A percentile compares a stretch with the other conserved stretches of the same genome.
These are phyloP conservation scores for Pseudanteris insignis DNA, from an alignment of 2,888 invertebrate genomes.

Conservation along the genomic window DNA sequence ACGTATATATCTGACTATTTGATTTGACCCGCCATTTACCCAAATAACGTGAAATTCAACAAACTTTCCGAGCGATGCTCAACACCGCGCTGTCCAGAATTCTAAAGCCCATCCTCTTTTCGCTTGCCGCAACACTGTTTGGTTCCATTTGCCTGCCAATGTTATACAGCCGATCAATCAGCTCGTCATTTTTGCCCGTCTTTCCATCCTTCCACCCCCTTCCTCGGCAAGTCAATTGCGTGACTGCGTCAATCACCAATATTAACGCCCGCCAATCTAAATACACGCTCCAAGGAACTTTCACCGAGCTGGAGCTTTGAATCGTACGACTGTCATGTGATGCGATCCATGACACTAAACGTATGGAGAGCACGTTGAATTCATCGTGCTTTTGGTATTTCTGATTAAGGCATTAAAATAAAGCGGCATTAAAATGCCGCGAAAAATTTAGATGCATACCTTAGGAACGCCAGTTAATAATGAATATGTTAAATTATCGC, in stretches of 20 bases:
- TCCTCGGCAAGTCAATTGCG: too few relatives aligned
- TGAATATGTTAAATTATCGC: too few relatives aligned
- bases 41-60: slow-evolving; percentile 63
- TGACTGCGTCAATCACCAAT: slow-evolving; percentile 22
- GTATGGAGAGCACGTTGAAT: too few relatives aligned
- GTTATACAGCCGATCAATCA: slow-evolving; percentile 11
- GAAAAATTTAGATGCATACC: too few relatives aligned
- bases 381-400: too few relatives aligned
- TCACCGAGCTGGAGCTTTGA: too few relatives aligned
- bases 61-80: slow-evolving; percentile 57
- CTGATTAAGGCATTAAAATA: too few relatives aligned
- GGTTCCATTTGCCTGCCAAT: slow-evolving; percentile 42
- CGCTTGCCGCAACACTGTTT: slow-evolving; percentile 49
- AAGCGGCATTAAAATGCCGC: too few relatives aligned
- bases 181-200: slow-evolving; percentile 30
- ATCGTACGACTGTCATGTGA: too few relatives aligned
- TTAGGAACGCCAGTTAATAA: too few relatives aligned
- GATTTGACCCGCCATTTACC: slow-evolving; percentile 57
- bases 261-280: too few relatives aligned
- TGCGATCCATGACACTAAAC: too few relatives aligned
- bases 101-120: slow-evolving; percentile 40
- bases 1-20: slow-evolving; percentile 59
- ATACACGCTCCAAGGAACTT: slow-evolving; percentile 2
- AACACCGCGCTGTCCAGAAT: slow-evolving; percentile 35
- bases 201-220: slow-evolving; percentile 13